Percentiles rank a stretch among this genome's conserved stretches.
phyloP scores from a whole-genome alignment of 2,113 vertebrate genomes.

The Petrocephalus microphthalmus region DNA sequence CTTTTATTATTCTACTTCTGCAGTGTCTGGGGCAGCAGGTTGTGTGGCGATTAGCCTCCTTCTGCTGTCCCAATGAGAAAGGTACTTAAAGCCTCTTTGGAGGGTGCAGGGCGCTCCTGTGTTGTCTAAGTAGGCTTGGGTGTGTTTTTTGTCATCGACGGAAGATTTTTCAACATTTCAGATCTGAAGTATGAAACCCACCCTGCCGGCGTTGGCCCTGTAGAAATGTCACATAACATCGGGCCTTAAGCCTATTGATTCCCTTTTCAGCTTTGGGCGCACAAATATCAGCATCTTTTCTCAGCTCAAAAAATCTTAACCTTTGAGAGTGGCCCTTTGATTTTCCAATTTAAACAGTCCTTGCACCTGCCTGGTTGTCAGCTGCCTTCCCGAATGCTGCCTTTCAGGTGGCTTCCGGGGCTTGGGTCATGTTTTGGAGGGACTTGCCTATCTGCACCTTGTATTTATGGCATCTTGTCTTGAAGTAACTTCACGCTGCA shows the following conservation, averaged over 20 bases:
- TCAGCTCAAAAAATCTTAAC: background rate
- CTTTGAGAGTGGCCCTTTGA: background rate
- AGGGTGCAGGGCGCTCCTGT: background rate
- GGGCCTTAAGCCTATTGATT: background rate
- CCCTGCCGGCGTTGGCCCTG: background rate
- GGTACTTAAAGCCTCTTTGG: background rate
- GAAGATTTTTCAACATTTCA: background rate
- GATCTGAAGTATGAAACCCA: background rate
- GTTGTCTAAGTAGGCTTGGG: background rate
- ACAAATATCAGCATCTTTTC: background rate
- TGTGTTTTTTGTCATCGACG: background rate
- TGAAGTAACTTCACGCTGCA: background rate
- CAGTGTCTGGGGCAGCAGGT: background rate
- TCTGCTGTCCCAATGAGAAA: background rate
- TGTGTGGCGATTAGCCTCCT: background rate
- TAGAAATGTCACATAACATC: background rate
- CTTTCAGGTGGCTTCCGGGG: background rate
- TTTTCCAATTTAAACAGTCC: background rate
- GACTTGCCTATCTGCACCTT: background rate
- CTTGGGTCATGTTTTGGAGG: background rate
- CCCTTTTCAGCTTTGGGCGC: background rate
- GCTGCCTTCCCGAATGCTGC: background rate
- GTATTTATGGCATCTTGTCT: background rate
- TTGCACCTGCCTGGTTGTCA: background rate
- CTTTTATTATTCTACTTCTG: background rate